These are phyloP conservation scores for Vicugna pacos DNA, from an alignment of 2,113 vertebrate species.

Conservation along the genomic window DNA sequence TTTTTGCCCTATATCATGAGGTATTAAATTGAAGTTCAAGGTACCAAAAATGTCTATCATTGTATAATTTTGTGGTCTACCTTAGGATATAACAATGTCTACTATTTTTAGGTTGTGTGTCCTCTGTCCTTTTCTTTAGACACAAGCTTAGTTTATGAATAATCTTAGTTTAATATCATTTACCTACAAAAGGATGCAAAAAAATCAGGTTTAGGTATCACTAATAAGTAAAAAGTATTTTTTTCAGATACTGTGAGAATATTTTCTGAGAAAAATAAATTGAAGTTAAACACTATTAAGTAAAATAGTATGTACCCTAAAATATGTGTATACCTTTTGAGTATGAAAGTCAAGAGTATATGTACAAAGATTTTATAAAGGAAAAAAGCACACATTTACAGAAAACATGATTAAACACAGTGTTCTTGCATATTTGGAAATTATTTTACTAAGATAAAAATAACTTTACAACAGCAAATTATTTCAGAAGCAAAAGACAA, in stretches of 20 bases:
- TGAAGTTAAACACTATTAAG: background rate
- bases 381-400: background rate
- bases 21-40: background rate
- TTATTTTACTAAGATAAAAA: background rate
- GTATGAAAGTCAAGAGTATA: background rate
- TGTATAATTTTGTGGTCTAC: background rate
- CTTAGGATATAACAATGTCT: background rate
- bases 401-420: background rate
- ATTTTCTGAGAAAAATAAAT: constrained; percentile 11
- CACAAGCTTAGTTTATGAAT: background rate
- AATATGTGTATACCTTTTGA: background rate
- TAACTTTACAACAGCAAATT: background rate
- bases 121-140: background rate
- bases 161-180: background rate
- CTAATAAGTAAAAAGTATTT: background rate
- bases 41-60: background rate
- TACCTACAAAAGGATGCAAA: background rate
- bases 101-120: background rate
- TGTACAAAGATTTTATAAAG: background rate
- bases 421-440: background rate
- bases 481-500: background rate
- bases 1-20: background rate
- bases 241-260: background rate
- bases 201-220: background rate
- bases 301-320: background rate